These are phyloP conservation scores for Eulemur albifrons DNA, from an alignment of 2,797 vertebrate species.

Conservation along the genomic window DNA sequence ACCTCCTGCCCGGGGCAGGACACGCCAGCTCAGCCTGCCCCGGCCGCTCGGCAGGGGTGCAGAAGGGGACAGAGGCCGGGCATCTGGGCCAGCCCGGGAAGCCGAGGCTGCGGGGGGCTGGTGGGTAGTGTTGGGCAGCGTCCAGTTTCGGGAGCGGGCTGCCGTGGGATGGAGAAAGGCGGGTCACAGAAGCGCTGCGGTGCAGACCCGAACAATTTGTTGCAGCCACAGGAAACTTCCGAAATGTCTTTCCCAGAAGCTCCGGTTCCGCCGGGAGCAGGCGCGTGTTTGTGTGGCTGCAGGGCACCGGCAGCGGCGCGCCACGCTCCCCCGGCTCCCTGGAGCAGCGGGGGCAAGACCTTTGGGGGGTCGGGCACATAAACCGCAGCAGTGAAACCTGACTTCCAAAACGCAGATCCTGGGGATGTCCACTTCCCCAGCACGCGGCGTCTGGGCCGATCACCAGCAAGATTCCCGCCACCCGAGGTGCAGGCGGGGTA, in stretches of 20 bases:
- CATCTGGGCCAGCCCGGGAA: slow-evolving; percentile 16
- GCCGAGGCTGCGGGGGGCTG: background rate
- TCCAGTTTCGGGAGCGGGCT: slow-evolving; percentile 18
- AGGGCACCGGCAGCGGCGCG: background rate
- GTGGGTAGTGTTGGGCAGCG: slow-evolving; percentile 43
- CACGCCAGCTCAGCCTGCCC: background rate
- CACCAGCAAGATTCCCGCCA: background rate
- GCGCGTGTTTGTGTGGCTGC: background rate
- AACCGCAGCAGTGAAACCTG: background rate
- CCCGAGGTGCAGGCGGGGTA: background rate
- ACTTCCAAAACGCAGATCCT: background rate
- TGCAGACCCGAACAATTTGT: slow-evolving; percentile 45
- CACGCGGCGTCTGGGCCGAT: background rate
- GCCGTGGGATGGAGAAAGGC: slow-evolving; percentile 39
- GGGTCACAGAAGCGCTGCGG: background rate
- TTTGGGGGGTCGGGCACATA: background rate
- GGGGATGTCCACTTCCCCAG: background rate
- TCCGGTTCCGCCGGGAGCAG: background rate
- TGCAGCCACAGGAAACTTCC: slow-evolving; percentile 59
- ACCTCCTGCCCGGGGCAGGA: background rate
- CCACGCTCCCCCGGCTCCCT: background rate
- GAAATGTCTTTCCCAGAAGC: slow-evolving; percentile 50
- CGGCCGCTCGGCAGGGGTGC: rapidly evolving
- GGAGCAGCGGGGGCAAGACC: background rate
- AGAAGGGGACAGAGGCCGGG: background rate